A percentile compares a stretch with the other conserved stretches of the same genome.
phyloP scores from a whole-genome alignment of 2,113 vertebrate species.

The Pelusios castaneus region DNA sequence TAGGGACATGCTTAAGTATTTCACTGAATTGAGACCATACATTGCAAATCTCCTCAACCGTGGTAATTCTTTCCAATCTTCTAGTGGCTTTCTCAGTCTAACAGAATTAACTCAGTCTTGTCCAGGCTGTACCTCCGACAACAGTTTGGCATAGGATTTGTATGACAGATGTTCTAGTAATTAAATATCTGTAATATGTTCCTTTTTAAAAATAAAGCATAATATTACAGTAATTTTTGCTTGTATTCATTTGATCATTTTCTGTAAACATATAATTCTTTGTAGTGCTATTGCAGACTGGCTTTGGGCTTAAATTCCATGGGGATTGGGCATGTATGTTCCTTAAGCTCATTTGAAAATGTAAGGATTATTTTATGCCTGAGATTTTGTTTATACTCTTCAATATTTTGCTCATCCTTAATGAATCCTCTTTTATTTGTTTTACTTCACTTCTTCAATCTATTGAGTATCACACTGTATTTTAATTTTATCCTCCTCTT shows the following conservation, averaged over 20 bases:
- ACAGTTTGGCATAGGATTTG: not conserved
- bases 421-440: not conserved
- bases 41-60: constrained; percentile 24
- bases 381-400: not conserved
- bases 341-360: not conserved
- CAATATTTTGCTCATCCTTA: not conserved
- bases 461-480: not conserved
- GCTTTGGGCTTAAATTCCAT: not conserved
- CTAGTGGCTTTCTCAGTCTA: not conserved
- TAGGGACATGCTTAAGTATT: not conserved
- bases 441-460: not conserved
- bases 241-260: not conserved
- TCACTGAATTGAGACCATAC: constrained; percentile 18
- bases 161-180: not conserved
- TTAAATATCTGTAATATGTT: not conserved
- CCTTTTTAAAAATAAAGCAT: not conserved
- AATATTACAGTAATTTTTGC: not conserved
- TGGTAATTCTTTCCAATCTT: constrained; percentile 3
- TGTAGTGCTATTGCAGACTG: not conserved
- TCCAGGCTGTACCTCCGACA: not conserved
- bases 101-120: not conserved
- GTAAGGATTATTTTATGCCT: not conserved
- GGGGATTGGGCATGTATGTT: too few species aligned
- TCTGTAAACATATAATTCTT: not conserved
- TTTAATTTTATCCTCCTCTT: not conserved